These are phyloP conservation scores for Ascidia mentula DNA, from an alignment of 23 tunicate genomes.

Conservation along the genomic window DNA sequence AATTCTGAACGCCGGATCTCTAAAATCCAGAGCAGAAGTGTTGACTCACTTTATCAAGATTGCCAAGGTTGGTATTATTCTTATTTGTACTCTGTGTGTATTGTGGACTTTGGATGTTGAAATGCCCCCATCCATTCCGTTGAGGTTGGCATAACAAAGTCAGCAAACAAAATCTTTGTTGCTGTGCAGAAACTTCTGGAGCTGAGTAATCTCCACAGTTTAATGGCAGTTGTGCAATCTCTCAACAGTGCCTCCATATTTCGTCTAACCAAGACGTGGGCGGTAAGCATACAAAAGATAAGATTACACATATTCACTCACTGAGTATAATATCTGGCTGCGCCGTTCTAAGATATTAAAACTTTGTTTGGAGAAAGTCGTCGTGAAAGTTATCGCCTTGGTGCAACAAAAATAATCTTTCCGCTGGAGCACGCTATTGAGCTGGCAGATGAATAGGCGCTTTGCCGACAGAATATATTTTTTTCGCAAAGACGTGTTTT, in stretches of 20 bases:
- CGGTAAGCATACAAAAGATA: conserved; percentile 87
- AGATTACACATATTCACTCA: too few relatives aligned
- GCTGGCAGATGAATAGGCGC: too few relatives aligned
- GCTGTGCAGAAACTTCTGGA: conserved; percentile 66
- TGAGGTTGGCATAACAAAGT: not conserved
- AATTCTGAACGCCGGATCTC: conserved; percentile 67
- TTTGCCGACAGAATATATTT: too few relatives aligned
- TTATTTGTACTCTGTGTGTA: not conserved
- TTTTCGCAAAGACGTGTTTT: too few relatives aligned
- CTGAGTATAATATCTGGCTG: not conserved
- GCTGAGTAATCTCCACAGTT: conserved; percentile 90
- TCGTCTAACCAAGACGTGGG: conserved; percentile 95
- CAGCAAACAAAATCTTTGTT: not conserved
- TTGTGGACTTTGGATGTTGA: not conserved
- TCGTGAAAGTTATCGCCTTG: too few relatives aligned
- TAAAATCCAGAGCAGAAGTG: conserved; percentile 81
- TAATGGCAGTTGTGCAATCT: conserved; percentile 94
- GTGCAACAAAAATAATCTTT: too few relatives aligned
- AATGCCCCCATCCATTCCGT: not conserved
- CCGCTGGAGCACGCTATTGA: too few relatives aligned
- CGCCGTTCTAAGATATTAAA: too few relatives aligned
- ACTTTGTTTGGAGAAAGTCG: too few relatives aligned
- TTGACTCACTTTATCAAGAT: conserved; percentile 73
- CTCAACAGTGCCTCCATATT: conserved; percentile 77
- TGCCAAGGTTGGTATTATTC: conserved; percentile 58